Evolutionary conservation across 53 echinoderm and acorn worm species (phyloP), one percentile per base, ranked within the genome.

Genomic region (Mesocentrotus franciscanus): DNA sequence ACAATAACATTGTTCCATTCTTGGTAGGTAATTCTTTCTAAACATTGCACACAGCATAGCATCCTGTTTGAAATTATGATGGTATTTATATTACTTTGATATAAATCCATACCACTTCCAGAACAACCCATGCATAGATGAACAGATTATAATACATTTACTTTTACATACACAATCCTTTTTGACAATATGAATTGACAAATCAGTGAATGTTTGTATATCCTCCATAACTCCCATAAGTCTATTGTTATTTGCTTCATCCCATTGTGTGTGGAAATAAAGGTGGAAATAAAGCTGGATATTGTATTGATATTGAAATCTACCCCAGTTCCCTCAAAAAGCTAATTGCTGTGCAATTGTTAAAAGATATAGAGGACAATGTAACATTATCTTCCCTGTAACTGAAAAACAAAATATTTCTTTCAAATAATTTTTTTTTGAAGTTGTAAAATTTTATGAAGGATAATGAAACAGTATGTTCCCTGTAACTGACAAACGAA

Each of bases 1-100:
- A 57, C 18, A 58, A 57, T 57, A 57, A 87, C 29, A 87, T 87
- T 57, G 57, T n/a, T n/a, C 56, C 58, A 56, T n/a, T 26, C 87
- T 58, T n/a, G 12, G 12, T 16, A 5, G 8, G 17, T 58, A 85
- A 56, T 87, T 57, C 58, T 57, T 55, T 59, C 87, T n/a, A 87
- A 87, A 87, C 58, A 87, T 57, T 87, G 58, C 27, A 11, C 13
- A 27, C 58, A 33, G 81, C 13, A 22, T 1, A 56, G 13, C 27
- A 87, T 87, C 87, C 87, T 58, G 27, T 87, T 58, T 87, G 27
- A 58, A 10, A 87, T 57, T 24, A 58, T 58, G 57, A 84, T 58
- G 16, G 7, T n/a, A 10, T 58, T 87, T 49, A 4, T 13, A 87
- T n/a, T 57, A 12, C 29, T 58, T 3, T 58, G 10, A 15, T 64